Base-by-base conservation (phyloP, 92 coral and sea anemone species). In the Porites cylindrica region DNA sequence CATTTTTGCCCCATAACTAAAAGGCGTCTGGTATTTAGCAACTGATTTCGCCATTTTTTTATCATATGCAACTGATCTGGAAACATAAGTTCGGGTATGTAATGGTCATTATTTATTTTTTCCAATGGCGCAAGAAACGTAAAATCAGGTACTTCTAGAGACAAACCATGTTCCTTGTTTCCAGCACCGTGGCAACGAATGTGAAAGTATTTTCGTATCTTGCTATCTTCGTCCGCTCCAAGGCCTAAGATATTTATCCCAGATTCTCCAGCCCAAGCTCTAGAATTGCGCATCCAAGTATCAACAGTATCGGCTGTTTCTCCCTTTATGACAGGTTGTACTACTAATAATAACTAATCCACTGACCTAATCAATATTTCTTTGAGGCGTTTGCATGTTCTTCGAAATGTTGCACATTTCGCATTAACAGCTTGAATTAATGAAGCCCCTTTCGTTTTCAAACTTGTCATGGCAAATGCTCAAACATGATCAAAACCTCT, bases 31-130 rank as follows among this genome's bases (percentile, higher is more conserved):
- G 38, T 65, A 65, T 65, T 65, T 7, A 65, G 70, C 70, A 65
- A 65, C 70, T 65, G 70, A 65, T 65, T 65, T 65, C 70, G 70
- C 70, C 70, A 65, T 65, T 65, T 65, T 65, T 65, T 65, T 65
- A 65, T 65, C 70, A 65, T 65, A 17, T 65, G 70, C 65, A 61
- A 61, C 65, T 61, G 65, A 11, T 61, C 65, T 8, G 65, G 65
- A 61, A 61, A 61, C 65, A 61, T 61, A 8, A 61, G 14, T 61
- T 61, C 18, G 14, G 65, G 18, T 61, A 61, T 61, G 17, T 61
- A 61, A 61, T 61, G 9, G 65, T 11, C 65, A 61, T 61, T 61
- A 61, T 61, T 61, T 61, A 61, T 61, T 61, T 61, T 61, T 61
- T 61, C 65, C 65, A 61, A 61, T 17, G 19, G 65, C 17, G 65